Base-by-base conservation (phyloP, 2,888 invertebrate species). In the Patella pellucida region DNA sequence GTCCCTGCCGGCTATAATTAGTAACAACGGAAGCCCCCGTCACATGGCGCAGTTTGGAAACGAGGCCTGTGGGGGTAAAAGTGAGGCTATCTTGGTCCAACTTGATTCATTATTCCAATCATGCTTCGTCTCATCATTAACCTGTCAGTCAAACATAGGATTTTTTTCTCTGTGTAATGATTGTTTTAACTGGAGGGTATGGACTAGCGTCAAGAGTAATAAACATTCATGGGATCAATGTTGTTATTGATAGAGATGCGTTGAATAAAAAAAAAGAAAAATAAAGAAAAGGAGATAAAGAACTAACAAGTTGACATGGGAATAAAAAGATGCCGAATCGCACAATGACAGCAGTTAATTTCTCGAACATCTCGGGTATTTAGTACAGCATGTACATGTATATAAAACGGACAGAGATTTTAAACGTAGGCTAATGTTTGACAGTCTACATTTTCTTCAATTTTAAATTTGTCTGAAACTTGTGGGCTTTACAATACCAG, bases 171-270 rank as follows among this genome's bases (percentile, higher is more conserved):
- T 41, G 41, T 41, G 41, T 41, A 62, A 62, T 62, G 62, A 62
- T 62, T 12, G 62, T 62, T 62, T 62, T 19, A 62, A 62, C 62
- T 62, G 12, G 19, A 23, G 62, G 62, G 19, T 62, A 62, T 62
- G 62, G 62, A 62, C 62, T 23, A 62, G 23, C 9, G 62, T 23
- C 62, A 62, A 62, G 62, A 23, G 62, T 23, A 62, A 62, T 62
- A 62, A 62, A 62, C 62, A 62, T 62, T 62, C 62, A 62, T 62
- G 23, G 62, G 62, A 62, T 62, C 62, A 62, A 62, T 62, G 62
- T 62, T 23, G 19, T 23, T 12, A 62, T 41, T 41, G 41, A 41
- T 41, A 41, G 41, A 41, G 41, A 41, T 41, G 41, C 41, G 41
- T 41, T 41, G 41, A 41, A 41, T 41, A 41, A 41, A 41, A 41